phyloP scores from a whole-genome alignment of 1,140 invertebrate genomes.

The Tetranychus urticae region DNA sequence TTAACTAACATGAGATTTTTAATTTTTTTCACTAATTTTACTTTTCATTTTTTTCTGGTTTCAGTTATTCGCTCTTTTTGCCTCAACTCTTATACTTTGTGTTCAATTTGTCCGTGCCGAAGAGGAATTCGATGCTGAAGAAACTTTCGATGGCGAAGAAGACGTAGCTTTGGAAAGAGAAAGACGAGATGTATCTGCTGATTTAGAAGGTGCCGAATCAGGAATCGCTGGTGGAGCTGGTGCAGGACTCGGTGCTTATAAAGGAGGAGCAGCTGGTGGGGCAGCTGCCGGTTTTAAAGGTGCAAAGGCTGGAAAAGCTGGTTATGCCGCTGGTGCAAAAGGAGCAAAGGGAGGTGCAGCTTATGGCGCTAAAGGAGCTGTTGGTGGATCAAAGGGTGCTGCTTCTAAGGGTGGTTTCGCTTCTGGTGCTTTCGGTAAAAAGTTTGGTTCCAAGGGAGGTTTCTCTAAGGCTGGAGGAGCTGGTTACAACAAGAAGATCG shows the following conservation, averaged over 20 bases:
- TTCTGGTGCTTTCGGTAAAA: slow-evolving; percentile 1
- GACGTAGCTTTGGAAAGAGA: not conserved
- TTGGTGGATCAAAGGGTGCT: not conserved
- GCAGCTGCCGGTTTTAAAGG: not conserved
- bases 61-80: too few species aligned
- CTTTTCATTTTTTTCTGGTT: too few species aligned
- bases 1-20: too few species aligned
- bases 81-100: too few species aligned
- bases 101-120: too few species aligned
- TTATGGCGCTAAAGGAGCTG: not conserved
- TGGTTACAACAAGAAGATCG: slow-evolving; percentile 7
- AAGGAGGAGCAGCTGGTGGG: not conserved
- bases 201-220: slow-evolving; percentile 4
- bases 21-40: too few species aligned
- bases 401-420: not conserved
- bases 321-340: not conserved
- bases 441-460: not conserved
- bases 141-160: not conserved
- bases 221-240: not conserved
- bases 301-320: not conserved
- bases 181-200: not conserved
- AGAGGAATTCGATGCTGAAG: too few species aligned
- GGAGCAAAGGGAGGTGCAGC: slow-evolving; percentile 1
- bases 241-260: not conserved
- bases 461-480: slow-evolving; percentile 4